Base-by-base conservation (phyloP, 1,140 invertebrate genomes). In the Procambarus clarkii region DNA sequence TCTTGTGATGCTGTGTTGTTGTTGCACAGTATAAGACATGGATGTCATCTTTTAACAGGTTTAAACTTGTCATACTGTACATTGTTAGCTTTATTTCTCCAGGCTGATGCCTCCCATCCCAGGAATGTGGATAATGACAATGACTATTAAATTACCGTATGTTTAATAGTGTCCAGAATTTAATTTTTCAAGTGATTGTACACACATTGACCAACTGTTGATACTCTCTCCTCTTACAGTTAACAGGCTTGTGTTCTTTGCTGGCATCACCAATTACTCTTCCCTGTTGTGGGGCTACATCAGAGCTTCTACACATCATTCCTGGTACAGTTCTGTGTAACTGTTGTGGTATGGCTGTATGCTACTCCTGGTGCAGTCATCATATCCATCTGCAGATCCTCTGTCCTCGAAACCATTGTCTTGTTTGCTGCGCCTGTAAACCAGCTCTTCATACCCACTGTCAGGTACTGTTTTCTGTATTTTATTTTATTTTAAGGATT, bases 281-380 rank as follows among this genome's bases (percentile, higher is more conserved):
- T 34, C 88, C 88, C 0, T 91, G 88, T 58, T 91, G 88, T 83
- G 71, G 81, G 50, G 81, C 81, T 4, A 64, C 88, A 24, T 54
- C 44, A 8, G 76, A 91, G 69, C n/a, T 91, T 34, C 34, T 85
- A 21, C 81, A 69, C 54, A 79, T 91, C 13, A 77, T 91, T 48
- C 88, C 88, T 24, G 88, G 88, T n/a, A 84, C 82, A 0, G 24
- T 79, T 9, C 46, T 77, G n/a, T 91, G 88, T 69, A 60, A 46
- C 15, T 85, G 71, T 11, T 91, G 88, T 78, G 74, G 71, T 18
- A 78, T 24, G 45, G 58, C 81, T 13, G 88, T 91, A 15, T 77
- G 80, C 54, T 91, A 85, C 50, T 91, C 88, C 4, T 85, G 88
- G 81, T 91, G 88, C 44, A 77, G 34, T 13, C 74, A 85, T 60